These are phyloP conservation scores for Nanger granti DNA, from an alignment of 2,113 vertebrate genomes.

Conservation along the genomic window DNA sequence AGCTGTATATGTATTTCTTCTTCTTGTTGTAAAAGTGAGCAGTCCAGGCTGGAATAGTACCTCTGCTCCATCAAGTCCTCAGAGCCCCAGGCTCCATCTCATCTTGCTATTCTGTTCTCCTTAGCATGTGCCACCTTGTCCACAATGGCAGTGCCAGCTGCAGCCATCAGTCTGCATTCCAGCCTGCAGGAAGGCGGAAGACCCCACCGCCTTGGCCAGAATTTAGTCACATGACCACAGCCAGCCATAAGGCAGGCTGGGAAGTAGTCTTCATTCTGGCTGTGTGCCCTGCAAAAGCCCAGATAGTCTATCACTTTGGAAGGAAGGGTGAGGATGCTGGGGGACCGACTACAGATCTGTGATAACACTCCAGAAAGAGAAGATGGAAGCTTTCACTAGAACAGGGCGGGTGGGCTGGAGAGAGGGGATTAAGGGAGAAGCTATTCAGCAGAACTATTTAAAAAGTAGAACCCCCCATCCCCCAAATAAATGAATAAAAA, in stretches of 20 bases:
- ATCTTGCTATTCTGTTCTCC: neutral
- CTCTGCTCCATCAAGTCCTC: neutral
- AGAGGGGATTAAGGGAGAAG: neutral
- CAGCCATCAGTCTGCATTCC: neutral
- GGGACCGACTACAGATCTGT: neutral
- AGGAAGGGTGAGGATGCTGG: neutral
- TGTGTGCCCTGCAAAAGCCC: neutral
- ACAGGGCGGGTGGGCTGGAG: neutral
- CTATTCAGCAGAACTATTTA: neutral
- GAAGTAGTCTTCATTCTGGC: neutral
- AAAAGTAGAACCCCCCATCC: neutral
- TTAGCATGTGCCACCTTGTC: neutral
- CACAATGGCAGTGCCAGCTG: neutral
- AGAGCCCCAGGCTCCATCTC: neutral
- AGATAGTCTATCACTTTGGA: neutral
- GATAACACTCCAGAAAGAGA: neutral
- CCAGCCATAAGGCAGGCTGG: neutral
- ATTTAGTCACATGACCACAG: neutral
- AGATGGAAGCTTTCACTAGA: neutral
- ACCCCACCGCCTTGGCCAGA: neutral
- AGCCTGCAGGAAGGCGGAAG: neutral
- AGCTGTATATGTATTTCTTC: neutral
- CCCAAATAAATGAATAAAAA: neutral
- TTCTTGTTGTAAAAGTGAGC: neutral
- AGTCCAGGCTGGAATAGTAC: neutral